phyloP scores from a whole-genome alignment of 2,888 invertebrate species.

The Synergus laeviventris region DNA sequence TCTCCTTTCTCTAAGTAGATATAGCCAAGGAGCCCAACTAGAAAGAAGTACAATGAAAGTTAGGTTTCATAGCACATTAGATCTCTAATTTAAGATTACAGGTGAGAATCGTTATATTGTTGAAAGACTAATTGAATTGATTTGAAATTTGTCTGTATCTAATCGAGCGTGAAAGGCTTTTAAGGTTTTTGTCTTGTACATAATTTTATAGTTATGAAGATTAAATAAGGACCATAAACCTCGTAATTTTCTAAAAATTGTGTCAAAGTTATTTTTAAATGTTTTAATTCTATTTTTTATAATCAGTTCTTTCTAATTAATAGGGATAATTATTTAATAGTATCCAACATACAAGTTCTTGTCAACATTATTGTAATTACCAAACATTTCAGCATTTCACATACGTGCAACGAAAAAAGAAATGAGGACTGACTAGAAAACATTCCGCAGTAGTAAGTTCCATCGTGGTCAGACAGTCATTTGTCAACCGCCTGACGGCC shows the following conservation, averaged over 20 bases:
- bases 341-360: background rate
- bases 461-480: slow-evolving; percentile 25
- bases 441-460: slow-evolving; percentile 30
- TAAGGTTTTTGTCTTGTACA: background rate
- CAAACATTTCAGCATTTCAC: slow-evolving; percentile 33
- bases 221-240: background rate
- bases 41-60: slow-evolving; percentile 8
- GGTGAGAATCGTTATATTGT: background rate
- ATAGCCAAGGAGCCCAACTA: background rate
- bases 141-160: slow-evolving; percentile 14
- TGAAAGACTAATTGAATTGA: slow-evolving; percentile 31
- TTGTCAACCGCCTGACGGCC: slow-evolving; percentile 12
- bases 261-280: background rate
- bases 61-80: slow-evolving; percentile 16
- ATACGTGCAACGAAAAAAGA: background rate
- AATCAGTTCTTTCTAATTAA: background rate
- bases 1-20: background rate
- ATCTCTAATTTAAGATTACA: background rate
- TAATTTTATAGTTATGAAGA: slow-evolving; percentile 4
- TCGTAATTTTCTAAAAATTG: background rate
- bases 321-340: background rate
- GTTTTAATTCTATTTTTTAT: background rate
- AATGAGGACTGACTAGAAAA: slow-evolving; percentile 28
- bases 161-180: slow-evolving; percentile 26
- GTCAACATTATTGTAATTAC: background rate